Evolutionary conservation across 1,140 invertebrate genomes (phyloP), one percentile per base, ranked within the genome.

Genomic region (Neotoxoptera formosana): DNA sequence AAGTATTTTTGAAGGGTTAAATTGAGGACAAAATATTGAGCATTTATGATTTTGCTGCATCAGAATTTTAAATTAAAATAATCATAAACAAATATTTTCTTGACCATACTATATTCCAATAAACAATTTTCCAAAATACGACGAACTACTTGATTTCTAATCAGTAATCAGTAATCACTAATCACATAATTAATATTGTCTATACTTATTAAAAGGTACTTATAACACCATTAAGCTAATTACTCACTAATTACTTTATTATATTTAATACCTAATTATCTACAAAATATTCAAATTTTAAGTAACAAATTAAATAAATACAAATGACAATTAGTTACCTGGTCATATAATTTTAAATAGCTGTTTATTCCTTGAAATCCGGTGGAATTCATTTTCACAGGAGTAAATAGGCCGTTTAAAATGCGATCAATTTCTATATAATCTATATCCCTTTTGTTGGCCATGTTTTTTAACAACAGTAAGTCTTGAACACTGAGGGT

Each of bases 361-460:
- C 11, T 34, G 45, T 51, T 6, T 41, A 41, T 41, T 11, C 11
- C 23, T 45, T 48, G 8, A 45, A 14, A 45, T 67, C 67, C 25
- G 47, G 25, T n/a, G 11, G 47, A 14, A 34, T 25, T 51, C 34
- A 34, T 47, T 48, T n/a, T 11, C 25, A 48, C 8, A 7, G 53
- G 53, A 60, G 23, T 60, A 93, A 93, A 93, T 51, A 93, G 41
- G 25, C 45, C 14, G n/a, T 41, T 93, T 21, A 93, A 84, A 41
- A 93, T 93, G 56, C 76, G 91, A 84, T 93, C 91, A 41, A 93
- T 45, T 93, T 93, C 91, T 9, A 14, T 30, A 20, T 83, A 93
- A 93, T 93, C 76, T 2, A 93, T 56, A 86, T 93, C 25, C 25
- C 20, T 84, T 6, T 53, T 93, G 41, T 6, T 84, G 21, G 21